Evolutionary conservation across 2,797 vertebrate species (phyloP).

Genomic region (Macrochelys suwanniensis): DNA sequence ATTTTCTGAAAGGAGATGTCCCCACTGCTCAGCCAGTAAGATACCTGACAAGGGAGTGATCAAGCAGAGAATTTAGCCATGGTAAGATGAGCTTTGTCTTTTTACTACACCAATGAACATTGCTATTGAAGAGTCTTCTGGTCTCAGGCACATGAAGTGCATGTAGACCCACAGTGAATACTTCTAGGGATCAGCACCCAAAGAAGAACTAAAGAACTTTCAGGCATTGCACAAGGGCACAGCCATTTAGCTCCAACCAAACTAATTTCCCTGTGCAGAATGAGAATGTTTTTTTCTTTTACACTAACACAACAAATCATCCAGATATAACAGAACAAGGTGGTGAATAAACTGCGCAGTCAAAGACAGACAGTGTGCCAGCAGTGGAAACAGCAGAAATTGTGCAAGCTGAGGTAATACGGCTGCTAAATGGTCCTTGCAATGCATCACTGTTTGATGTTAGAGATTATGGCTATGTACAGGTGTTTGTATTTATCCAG

Average conservation of each 20-base stretch:
- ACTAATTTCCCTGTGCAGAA: constrained; percentile 24
- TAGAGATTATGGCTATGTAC: constrained; percentile 10
- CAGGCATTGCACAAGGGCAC: neutral
- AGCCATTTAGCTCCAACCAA: neutral
- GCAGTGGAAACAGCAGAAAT: constrained; percentile 47
- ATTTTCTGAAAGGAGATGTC: neutral
- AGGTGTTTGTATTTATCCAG: constrained; percentile 29
- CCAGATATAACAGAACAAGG: constrained; percentile 40
- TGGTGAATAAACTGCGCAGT: neutral
- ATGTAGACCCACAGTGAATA: neutral
- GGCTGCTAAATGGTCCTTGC: constrained; percentile 14
- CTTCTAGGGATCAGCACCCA: neutral
- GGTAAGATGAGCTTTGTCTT: constrained; percentile 28
- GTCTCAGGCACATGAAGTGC: neutral
- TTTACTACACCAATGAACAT: constrained; percentile 6
- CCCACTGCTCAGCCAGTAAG: neutral
- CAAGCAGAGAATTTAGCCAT: constrained; percentile 32
- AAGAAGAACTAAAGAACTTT: neutral
- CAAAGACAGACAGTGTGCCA: constrained; percentile 39
- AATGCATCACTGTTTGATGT: neutral
- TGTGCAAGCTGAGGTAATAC: neutral
- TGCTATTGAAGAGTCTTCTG: neutral
- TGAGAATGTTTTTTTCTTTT: constrained; percentile 31
- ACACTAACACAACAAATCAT: constrained; percentile 40
- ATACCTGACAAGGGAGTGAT: neutral